These are phyloP conservation scores for Elanus axillaris DNA, from an alignment of 2,113 vertebrate genomes.

Conservation along the genomic window DNA sequence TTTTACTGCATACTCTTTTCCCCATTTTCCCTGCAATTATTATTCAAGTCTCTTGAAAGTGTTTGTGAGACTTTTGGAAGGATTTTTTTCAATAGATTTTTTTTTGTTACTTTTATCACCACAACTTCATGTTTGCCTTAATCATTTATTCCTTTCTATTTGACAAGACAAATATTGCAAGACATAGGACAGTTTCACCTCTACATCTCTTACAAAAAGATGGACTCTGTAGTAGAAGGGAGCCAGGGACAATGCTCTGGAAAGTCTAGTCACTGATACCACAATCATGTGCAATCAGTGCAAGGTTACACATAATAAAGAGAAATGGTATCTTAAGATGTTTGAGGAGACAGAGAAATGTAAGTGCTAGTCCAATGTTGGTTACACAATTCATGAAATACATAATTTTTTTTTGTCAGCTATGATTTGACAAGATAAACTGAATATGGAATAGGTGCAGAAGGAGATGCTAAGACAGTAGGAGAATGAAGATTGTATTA, in stretches of 20 bases:
- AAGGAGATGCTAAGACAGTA: background rate
- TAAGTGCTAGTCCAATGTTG: background rate
- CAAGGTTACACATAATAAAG: background rate
- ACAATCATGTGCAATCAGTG: background rate
- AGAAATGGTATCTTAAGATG: background rate
- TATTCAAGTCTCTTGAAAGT: background rate
- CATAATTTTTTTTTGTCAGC: background rate
- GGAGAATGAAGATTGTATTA: background rate
- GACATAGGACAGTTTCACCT: background rate
- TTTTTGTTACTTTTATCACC: background rate
- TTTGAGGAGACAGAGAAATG: background rate
- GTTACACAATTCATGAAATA: background rate
- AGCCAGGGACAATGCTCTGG: background rate
- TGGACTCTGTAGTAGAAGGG: background rate
- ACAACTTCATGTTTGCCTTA: background rate
- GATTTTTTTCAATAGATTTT: background rate
- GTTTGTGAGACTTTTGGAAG: background rate
- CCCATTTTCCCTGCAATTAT: background rate
- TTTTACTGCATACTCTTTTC: slow-evolving; percentile 21
- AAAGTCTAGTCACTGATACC: background rate
- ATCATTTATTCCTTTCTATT: background rate
- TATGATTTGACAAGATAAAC: background rate
- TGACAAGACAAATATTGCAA: background rate
- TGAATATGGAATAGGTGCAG: background rate
- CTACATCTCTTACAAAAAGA: background rate